Percentiles rank a stretch among this genome's conserved stretches.
Evolutionary conservation across 2,888 invertebrate species (phyloP).

Genomic region (Netelia inedita): DNA sequence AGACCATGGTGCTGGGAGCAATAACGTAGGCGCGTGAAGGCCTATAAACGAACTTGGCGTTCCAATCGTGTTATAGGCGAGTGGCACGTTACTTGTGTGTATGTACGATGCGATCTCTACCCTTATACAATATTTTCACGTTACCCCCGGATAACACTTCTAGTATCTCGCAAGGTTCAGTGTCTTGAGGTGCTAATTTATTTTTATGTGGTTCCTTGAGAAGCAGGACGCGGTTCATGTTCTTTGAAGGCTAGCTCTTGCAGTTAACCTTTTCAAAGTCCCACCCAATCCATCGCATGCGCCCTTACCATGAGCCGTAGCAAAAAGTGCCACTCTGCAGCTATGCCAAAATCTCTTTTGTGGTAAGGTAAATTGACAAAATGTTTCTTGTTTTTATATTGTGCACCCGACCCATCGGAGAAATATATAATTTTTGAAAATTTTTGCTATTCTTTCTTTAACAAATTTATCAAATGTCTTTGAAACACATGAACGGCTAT

Average conservation of each 20-base stretch:
- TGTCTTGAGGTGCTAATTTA: too few species aligned
- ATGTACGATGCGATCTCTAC: too few species aligned
- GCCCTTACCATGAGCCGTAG: constrained; percentile 72
- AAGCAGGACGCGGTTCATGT: too few species aligned
- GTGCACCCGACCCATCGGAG: constrained; percentile 18
- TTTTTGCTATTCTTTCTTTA: constrained; percentile 25
- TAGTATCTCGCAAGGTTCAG: too few species aligned
- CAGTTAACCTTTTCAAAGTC: constrained; percentile 30
- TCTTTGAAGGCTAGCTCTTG: constrained; percentile 32
- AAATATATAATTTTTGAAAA: constrained; percentile 3
- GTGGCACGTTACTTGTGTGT: too few species aligned
- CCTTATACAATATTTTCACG: too few species aligned
- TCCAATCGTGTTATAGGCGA: too few species aligned
- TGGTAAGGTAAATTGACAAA: constrained; percentile 41
- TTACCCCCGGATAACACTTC: too few species aligned
- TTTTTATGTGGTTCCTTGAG: too few species aligned
- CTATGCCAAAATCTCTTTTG: constrained; percentile 44
- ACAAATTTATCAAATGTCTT: constrained; percentile 34
- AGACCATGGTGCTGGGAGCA: too few species aligned
- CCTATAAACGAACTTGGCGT: too few species aligned
- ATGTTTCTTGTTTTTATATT: constrained; percentile 28
- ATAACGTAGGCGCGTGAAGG: too few species aligned
- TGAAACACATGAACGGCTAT: constrained; percentile 56
- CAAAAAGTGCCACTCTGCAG: constrained; percentile 74
- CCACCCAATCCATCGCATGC: constrained; percentile 74